Percentiles rank a stretch among this genome's conserved stretches.
phyloP scores from a whole-genome alignment of 1,140 invertebrate genomes.

The Zaprionus capensis region DNA sequence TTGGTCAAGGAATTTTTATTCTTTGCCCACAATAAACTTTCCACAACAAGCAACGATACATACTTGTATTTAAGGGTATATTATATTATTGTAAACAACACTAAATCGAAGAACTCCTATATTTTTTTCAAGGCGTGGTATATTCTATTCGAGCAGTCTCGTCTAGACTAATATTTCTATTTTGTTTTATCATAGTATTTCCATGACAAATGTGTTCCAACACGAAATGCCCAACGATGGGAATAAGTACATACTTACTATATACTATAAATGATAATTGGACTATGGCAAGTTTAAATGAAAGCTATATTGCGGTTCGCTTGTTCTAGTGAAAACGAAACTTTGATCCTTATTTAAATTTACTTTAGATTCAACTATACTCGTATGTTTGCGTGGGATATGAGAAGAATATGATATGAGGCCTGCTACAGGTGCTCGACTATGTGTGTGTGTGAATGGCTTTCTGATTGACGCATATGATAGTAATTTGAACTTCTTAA shows the following conservation, averaged over 20 bases:
- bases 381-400: not conserved
- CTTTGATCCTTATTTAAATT: not conserved
- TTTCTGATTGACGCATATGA: not conserved
- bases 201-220: conserved; percentile 44
- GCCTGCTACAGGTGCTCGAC: not conserved
- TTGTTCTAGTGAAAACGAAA: not conserved
- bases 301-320: not conserved
- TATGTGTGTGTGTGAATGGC: not conserved
- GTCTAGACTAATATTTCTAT: conserved; percentile 6
- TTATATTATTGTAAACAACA: not conserved
- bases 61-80: not conserved
- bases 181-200: conserved; percentile 2
- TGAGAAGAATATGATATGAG: not conserved
- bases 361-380: not conserved
- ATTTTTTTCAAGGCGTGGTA: not conserved
- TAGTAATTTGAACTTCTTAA: not conserved
- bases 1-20: conserved; percentile 30
- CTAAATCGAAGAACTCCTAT: not conserved
- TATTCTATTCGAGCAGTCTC: not conserved
- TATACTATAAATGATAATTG: conserved; percentile 18
- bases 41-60: not conserved
- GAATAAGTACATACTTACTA: not conserved
- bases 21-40: conserved; percentile 7
- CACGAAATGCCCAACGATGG: conserved; percentile 32
- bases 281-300: conserved; percentile 1